Percentiles rank a stretch among this genome's conserved stretches.
Conservation (phyloP, 1,140 invertebrate genomes). For the Thaumatotibia leucotreta region DNA sequence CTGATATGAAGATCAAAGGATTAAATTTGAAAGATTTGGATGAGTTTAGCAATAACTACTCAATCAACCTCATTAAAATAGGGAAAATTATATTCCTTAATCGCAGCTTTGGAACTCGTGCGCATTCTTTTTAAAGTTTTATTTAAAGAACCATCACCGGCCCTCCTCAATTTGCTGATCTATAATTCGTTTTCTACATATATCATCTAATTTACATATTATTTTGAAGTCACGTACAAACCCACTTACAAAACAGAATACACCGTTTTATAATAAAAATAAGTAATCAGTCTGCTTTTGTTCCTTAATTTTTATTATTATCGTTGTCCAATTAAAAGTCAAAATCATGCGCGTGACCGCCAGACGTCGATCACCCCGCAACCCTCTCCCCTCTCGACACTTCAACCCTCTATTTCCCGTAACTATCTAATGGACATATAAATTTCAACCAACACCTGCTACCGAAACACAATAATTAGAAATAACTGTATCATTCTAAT, state of each 20-base stretch:
- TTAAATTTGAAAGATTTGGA: too few relatives aligned
- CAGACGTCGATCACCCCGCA: neutral
- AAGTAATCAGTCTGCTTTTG: neutral
- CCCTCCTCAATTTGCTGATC: too few relatives aligned
- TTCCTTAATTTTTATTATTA: slow-evolving; percentile 7
- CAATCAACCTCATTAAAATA: too few relatives aligned
- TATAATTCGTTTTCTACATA: too few relatives aligned
- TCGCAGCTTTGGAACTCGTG: too few relatives aligned
- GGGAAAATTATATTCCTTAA: too few relatives aligned
- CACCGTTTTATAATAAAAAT: neutral
- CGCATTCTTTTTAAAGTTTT: too few relatives aligned
- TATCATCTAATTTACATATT: neutral
- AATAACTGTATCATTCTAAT: neutral
- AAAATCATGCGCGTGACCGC: neutral
- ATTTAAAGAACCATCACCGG: too few relatives aligned
- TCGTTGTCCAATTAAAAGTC: neutral
- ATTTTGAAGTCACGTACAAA: neutral
- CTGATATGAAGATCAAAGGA: too few relatives aligned
- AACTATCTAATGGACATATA: neutral
- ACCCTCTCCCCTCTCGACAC: neutral
- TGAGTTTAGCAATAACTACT: too few relatives aligned
- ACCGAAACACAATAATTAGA: neutral
- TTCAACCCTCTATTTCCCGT: neutral
- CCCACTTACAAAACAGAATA: neutral
- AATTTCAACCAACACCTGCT: neutral